Evolutionary conservation across 2,888 invertebrate genomes (phyloP), one percentile per base, ranked within the genome.

Genomic region (Ormia ochracea): DNA sequence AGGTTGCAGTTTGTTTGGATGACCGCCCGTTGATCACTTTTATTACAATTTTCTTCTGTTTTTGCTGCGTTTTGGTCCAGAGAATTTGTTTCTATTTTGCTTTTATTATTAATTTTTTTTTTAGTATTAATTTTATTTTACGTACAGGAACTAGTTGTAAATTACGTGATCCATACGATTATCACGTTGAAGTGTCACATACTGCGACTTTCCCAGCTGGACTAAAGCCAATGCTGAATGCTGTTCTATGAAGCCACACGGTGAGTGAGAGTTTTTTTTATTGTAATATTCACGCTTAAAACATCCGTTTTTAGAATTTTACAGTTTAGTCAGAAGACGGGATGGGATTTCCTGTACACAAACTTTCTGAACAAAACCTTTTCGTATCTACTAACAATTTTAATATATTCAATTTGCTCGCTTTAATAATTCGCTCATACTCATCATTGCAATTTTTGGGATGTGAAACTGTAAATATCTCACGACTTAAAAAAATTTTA

Each of bases 121-220:
- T 69, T 43, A 36, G 12, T 59, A 52, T 70, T 65, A 26, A 48
- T 74, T 56, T 66, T 69, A 70, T 52, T 81, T n/a, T n/a, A n/a
- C n/a, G 61, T 59, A 76, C 82, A 82, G 79, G 77, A 79, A 79
- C 72, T 75, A 70, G 54, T 80, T 80, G 79, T 80, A 81, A 81
- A 79, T 82, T 82, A 83, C 83, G 83, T 83, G 83, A 83, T 81
- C 61, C 78, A 81, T 79, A 79, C 81, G 82, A 83, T 82, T 82
- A 82, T 81, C 83, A 83, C 82, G 83, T 82, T 74, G 56, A 73
- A 65, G 76, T 77, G 73, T 72, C 59, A 80, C 79, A 75, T 63
- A 65, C 66, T 75, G 75, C 56, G 75, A 68, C 66, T 70, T 61
- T 66, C 75, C 52, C 79, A 72, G 79, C 66, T 72, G 52, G 75